Percentiles rank a stretch among this genome's conserved stretches.
Conservation (phyloP, 1,140 invertebrate species). For the Radopholus similis region DNA sequence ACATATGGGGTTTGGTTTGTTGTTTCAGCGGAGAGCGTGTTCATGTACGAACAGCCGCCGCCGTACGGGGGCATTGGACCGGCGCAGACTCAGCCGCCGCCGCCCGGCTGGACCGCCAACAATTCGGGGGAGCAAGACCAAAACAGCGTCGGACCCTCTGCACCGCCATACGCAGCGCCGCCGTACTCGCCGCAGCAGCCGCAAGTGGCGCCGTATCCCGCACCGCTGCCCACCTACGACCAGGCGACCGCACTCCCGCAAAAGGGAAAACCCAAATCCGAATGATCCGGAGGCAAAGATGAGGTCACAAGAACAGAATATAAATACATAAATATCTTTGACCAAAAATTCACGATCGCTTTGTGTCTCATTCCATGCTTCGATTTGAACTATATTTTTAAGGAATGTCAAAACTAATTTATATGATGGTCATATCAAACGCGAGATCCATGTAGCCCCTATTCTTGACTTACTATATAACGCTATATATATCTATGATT, state of each 20-base stretch:
- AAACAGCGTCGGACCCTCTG: neutral
- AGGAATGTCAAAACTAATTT: too few relatives aligned
- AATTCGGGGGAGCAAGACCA: too few relatives aligned
- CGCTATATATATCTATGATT: too few relatives aligned
- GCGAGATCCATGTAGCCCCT: too few relatives aligned
- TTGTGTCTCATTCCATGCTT: neutral
- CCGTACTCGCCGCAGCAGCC: neutral
- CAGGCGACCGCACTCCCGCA: conserved; percentile 34
- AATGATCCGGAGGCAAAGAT: too few relatives aligned
- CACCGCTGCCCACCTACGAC: conserved; percentile 23
- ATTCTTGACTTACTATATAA: too few relatives aligned
- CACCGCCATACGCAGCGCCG: neutral
- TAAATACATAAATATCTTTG: too few relatives aligned
- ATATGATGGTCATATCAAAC: too few relatives aligned
- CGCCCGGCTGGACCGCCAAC: too few relatives aligned
- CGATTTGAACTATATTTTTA: too few relatives aligned
- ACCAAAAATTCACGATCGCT: too few relatives aligned
- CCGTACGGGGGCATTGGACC: conserved; percentile 40
- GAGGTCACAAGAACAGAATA: too few relatives aligned
- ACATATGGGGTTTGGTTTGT: neutral
- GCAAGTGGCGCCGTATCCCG: conserved; percentile 35
- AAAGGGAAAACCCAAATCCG: conserved; percentile 8
- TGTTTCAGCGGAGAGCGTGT: conserved; percentile 43
- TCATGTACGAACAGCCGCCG: conserved; percentile 44
- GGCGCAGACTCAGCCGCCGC: neutral